Evolutionary conservation across 92 coral and sea anemone genomes (phyloP), one percentile per base, ranked within the genome.

Genomic region (Galaxea fascicularis): DNA sequence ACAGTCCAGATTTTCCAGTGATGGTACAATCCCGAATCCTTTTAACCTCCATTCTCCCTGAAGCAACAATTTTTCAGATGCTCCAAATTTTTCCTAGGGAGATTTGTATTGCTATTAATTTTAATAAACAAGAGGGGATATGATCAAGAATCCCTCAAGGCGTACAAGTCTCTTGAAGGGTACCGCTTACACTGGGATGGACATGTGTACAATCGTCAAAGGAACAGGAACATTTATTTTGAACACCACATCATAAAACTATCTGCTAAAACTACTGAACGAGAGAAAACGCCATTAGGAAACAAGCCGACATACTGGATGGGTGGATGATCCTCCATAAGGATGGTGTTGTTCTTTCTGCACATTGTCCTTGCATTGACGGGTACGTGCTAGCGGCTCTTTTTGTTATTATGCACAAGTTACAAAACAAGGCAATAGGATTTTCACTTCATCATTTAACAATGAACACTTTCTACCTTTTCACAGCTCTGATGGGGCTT

Each of bases 121-220:
- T 58, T 83, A 54, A 83, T 44, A 25, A 49, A 29, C 54, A 77
- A 85, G 62, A 49, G 54, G 10, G 85, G 70, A 31, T 78, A 85
- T 59, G 85, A 70, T 68, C 72, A 85, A 9, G 85, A 85, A 59
- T 67, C 59, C 25, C 51, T 85, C 41, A 78, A 86, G 64, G 85
- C 57, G 58, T 70, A 58, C 79, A 79, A 79, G 74, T 79, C 74
- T 35, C 85, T 86, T 15, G 85, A 86, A 47, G 85, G 85, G 4
- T 78, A 69, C 51, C 26, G 85, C 29, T 53, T 65, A 35, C 86
- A 71, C 69, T 79, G 90, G 90, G 82, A 80, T 81, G 90, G 90
- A 44, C 90, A 87, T 65, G 82, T 51, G 8, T 58, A 80, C 29
- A 82, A 66, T 41, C 59, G 56, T 2, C 73, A 65, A 65, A 56